Base-by-base conservation (phyloP, 2,888 invertebrate genomes). In the Pteria penguin region DNA sequence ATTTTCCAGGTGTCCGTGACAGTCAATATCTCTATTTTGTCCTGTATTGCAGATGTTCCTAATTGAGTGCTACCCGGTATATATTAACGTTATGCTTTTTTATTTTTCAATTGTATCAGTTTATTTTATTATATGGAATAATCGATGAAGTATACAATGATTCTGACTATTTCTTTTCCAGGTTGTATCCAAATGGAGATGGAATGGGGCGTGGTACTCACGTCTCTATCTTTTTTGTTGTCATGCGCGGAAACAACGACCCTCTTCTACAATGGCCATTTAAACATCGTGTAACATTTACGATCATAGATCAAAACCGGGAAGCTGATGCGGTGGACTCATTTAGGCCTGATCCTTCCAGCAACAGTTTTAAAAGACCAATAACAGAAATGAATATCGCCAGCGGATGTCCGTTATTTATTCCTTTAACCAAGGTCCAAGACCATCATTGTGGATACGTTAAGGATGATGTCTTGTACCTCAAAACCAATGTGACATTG, bases 311-410 rank as follows among this genome's bases (percentile, higher is more conserved):
- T 78, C 92, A 91, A 79, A 84, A 81, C 26, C 83, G 81, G 24
- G 76, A 82, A 8, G 86, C 89, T 22, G 87, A 91, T 67, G 79
- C 91, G 4, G 76, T 88, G 22, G 92, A 92, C 75, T 87, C 91
- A 1, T 92, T 92, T 81, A 79, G 88, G 54, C 91, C 92, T 0
- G 92, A 92, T 77, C 88, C 89, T 0, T 84, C 82, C 62, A 90
- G 90, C 66, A 85, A 88, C 1, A 90, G 90, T 0, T 92, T 91
- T 84, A 85, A 88, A 69, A 78, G 88, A 27, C 92, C 92, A 3
- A 84, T 83, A n/a, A 81, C 89, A 1, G 90, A 91, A 70, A 91
- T 91, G 90, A 92, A 92, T 83, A 91, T 91, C 14, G 92, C 92
- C 3, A 89, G 88, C 72, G 92, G 92, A 1, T 91, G 91, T 76